A percentile compares a stretch with the other conserved stretches of the same genome.
Conservation (phyloP, 2,888 invertebrate species). For the Tetranychus piercei region DNA sequence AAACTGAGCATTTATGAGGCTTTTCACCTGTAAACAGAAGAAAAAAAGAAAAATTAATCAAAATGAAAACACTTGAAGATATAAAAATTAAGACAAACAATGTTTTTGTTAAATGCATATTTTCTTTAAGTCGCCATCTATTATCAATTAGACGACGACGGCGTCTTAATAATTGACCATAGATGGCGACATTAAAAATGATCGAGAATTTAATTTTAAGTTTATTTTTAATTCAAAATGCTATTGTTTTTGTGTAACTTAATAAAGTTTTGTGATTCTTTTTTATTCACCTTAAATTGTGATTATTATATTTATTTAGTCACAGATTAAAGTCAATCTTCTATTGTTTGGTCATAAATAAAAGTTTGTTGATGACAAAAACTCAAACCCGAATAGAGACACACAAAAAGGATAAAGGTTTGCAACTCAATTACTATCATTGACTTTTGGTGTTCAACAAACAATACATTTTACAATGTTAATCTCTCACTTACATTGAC, state of each 20-base stretch:
- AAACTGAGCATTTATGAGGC: slow-evolving; percentile 39
- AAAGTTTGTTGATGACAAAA: neutral
- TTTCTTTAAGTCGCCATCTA: no score
- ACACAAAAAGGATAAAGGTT: neutral
- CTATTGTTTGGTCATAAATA: neutral
- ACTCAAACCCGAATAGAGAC: no score
- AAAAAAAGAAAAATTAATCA: neutral
- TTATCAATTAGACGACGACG: no score
- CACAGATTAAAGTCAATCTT: neutral
- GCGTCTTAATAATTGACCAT: no score
- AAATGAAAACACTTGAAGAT: neutral
- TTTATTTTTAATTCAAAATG: no score
- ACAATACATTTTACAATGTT: neutral
- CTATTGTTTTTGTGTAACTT: neutral
- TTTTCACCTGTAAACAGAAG: slow-evolving; percentile 32
- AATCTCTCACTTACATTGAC: neutral
- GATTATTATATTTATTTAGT: no score
- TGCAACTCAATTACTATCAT: neutral
- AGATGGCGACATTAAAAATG: no score
- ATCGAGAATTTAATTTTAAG: no score
- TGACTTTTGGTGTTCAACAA: neutral
- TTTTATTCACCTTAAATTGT: no score
- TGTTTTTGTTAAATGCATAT: neutral
- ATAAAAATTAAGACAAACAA: no score
- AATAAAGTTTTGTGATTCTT: neutral